Base-by-base conservation (phyloP, 1,140 invertebrate species). In the Pseudomyrmex pallidus region DNA sequence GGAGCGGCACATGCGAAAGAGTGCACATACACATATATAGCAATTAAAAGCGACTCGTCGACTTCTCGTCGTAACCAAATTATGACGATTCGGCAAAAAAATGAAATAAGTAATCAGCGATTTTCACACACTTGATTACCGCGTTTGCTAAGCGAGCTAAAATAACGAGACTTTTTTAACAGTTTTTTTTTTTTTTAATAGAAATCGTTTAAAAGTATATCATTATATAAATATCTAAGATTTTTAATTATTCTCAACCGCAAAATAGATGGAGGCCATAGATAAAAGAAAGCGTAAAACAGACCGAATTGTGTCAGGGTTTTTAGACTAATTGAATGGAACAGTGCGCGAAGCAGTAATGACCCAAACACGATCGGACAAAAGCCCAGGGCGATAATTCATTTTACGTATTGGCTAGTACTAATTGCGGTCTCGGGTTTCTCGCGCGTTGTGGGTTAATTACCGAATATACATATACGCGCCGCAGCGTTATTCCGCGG, bases 381-480 rank as follows among this genome's bases (percentile, higher is more conserved):
- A 89, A 90, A 86, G 89, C 86, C 85, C 85, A 64, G 84, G 59
- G 74, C 88, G 83, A 90, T 91, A 91, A 91, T 90, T 91, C 90
- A 89, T 91, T 91, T 91, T 91, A 89, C 88, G 88, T 87, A 90
- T 88, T 77, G 90, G 72, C 74, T 80, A 59, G 63, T 74, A 77
- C 89, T 91, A 90, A 91, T 91, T 91, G 90, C 88, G 84, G 72
- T 85, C 77, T 66, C 70, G 78, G 85, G 82, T 89, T 89, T 83
- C 85, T 90, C 85, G 44, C 82, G 72, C 82, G 90, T 74, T 86
- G 84, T 63, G 72, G 82, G 85, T 89, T 90, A 89, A 86, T 89
- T 89, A 89, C 67, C 68, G 84, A 85, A 66, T 72, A 80, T 70
- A 22, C 61, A 50, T 13, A 57, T 80, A 72, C 56, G 46, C n/a